phyloP scores from a whole-genome alignment of 2,888 invertebrate genomes.

The Heliconius charithonia region DNA sequence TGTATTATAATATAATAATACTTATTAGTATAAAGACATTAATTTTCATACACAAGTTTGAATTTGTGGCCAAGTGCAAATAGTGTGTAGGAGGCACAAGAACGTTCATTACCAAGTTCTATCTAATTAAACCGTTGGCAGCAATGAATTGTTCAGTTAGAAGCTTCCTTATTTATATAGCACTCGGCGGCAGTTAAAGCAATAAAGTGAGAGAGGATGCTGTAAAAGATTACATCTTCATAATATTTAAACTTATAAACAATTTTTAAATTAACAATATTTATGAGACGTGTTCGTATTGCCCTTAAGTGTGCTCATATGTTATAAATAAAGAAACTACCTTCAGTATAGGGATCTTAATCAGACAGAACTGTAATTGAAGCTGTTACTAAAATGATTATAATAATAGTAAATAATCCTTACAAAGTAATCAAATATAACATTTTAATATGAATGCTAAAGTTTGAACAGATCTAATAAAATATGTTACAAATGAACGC shows the following conservation, averaged over 20 bases:
- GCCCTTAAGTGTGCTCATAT: background rate
- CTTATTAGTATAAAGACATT: conserved; percentile 28
- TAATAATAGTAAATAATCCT: background rate
- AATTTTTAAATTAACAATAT: background rate
- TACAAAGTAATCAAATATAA: background rate
- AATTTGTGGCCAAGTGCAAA: conserved; percentile 56
- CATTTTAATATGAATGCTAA: background rate
- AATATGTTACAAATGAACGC: conserved; percentile 62
- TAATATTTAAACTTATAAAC: conserved; percentile 41
- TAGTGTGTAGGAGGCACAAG: conserved; percentile 47
- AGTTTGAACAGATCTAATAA: conserved; percentile 44
- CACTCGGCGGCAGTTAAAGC: conserved; percentile 49
- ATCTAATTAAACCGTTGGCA: conserved; percentile 67
- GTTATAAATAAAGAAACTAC: too few species aligned
- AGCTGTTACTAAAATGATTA: background rate
- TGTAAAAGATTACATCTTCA: conserved; percentile 52
- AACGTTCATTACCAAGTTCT: conserved; percentile 57
- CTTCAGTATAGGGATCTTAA: too few species aligned
- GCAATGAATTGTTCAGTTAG: conserved; percentile 64
- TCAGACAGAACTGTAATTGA: background rate
- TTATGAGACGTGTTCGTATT: background rate
- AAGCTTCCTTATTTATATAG: conserved; percentile 68
- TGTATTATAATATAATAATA: conserved; percentile 13
- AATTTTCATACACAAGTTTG: conserved; percentile 45
- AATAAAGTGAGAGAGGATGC: conserved; percentile 54